Evolutionary conservation across 2,797 vertebrate species (phyloP).

Genomic region (Peromyscus attwateri): DNA sequence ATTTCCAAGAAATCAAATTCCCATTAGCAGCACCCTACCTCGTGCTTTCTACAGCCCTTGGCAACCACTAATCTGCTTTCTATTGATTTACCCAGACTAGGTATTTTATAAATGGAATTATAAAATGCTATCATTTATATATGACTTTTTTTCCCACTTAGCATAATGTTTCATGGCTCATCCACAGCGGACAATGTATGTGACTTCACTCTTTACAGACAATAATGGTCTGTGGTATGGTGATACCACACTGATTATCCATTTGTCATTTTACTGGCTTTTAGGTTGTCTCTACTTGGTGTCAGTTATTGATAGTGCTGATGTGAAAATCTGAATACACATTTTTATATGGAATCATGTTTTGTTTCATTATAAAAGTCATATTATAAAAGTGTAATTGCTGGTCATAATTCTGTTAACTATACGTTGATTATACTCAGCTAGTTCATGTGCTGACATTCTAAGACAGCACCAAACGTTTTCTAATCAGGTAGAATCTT

Average conservation of each 20-base stretch:
- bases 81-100: neutral
- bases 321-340: neutral
- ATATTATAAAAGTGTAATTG: neutral
- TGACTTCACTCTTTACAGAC: neutral
- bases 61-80: neutral
- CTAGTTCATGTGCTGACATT: neutral
- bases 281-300: neutral
- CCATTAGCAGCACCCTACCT: neutral
- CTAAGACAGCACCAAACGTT: neutral
- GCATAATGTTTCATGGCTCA: neutral
- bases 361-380: neutral
- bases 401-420: neutral
- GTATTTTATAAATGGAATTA: constrained; percentile 12
- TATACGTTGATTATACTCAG: neutral
- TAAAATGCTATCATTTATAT: neutral
- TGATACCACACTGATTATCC: neutral
- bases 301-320: neutral
- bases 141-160: neutral
- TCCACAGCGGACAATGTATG: neutral
- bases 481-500: neutral
- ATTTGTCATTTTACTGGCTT: constrained; percentile 5
- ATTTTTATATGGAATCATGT: neutral
- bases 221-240: neutral
- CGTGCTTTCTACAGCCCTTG: neutral
- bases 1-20: neutral